Percentiles rank a stretch among this genome's conserved stretches.
Evolutionary conservation across 2,113 vertebrate species (phyloP).

Genomic region (Opisthocomus hoazin): DNA sequence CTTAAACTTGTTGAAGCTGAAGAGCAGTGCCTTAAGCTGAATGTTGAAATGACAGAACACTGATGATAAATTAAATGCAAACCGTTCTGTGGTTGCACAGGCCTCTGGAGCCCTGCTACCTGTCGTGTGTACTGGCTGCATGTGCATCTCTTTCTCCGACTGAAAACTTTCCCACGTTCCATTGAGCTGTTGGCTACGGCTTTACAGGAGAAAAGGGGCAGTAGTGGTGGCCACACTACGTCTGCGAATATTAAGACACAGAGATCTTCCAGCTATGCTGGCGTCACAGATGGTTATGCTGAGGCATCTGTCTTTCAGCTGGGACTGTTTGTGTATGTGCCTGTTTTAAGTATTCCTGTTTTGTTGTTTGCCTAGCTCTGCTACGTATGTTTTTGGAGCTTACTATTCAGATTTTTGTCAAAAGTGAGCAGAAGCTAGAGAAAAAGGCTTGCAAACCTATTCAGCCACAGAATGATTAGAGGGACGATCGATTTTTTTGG

Average conservation of each 20-base stretch:
- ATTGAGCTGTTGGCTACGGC: background rate
- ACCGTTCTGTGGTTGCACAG: background rate
- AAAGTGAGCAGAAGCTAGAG: background rate
- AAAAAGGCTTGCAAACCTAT: background rate
- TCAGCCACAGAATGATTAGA: background rate
- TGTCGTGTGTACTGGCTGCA: background rate
- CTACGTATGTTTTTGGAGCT: background rate
- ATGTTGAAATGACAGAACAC: background rate
- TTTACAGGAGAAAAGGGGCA: background rate
- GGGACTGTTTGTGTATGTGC: background rate
- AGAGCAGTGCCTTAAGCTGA: background rate
- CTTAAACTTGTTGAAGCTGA: background rate
- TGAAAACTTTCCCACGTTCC: background rate
- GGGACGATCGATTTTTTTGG: rapidly evolving
- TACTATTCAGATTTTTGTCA: background rate
- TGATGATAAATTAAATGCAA: background rate
- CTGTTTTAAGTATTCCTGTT: background rate
- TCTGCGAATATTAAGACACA: background rate
- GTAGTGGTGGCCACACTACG: background rate
- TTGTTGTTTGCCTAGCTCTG: background rate
- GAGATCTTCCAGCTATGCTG: background rate
- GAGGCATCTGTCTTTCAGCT: background rate
- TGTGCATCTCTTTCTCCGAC: background rate
- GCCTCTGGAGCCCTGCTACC: background rate
- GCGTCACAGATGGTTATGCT: background rate